Conservation (phyloP, 2,113 vertebrate genomes). For the Ariopsis seemanni region DNA sequence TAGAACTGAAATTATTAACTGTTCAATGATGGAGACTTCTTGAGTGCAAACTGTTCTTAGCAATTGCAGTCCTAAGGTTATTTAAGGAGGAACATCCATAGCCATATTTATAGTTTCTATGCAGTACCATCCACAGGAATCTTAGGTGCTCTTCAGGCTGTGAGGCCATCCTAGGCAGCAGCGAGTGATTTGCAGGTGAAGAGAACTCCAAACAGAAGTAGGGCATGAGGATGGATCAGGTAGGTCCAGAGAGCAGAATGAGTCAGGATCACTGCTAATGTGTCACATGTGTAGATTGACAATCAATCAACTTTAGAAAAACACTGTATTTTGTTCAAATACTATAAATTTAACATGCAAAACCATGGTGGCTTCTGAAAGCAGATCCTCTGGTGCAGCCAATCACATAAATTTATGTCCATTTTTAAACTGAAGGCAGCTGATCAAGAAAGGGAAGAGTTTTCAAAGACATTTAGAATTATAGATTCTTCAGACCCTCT, state of each 20-base stretch:
- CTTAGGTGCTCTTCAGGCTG: background rate
- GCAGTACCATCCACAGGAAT: background rate
- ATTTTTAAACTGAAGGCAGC: background rate
- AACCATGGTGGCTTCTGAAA: background rate
- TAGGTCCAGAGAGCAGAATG: background rate
- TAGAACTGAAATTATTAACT: too few relatives aligned
- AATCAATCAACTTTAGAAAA: background rate
- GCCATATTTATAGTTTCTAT: background rate
- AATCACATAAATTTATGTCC: background rate
- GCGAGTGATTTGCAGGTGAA: background rate
- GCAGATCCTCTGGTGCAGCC: background rate
- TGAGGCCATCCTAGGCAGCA: background rate
- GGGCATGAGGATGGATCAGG: background rate
- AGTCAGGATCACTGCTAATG: too few relatives aligned
- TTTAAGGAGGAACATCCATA: background rate
- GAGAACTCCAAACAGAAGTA: background rate
- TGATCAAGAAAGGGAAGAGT: background rate
- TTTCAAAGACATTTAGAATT: background rate
- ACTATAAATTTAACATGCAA: background rate
- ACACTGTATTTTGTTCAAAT: background rate
- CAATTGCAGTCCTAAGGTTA: background rate
- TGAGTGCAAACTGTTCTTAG: background rate
- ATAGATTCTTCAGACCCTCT: background rate
- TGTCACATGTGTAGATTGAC: background rate
- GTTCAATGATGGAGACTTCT: background rate